phyloP scores from a whole-genome alignment of 2,888 invertebrate species.

The Cybosia mesomella region DNA sequence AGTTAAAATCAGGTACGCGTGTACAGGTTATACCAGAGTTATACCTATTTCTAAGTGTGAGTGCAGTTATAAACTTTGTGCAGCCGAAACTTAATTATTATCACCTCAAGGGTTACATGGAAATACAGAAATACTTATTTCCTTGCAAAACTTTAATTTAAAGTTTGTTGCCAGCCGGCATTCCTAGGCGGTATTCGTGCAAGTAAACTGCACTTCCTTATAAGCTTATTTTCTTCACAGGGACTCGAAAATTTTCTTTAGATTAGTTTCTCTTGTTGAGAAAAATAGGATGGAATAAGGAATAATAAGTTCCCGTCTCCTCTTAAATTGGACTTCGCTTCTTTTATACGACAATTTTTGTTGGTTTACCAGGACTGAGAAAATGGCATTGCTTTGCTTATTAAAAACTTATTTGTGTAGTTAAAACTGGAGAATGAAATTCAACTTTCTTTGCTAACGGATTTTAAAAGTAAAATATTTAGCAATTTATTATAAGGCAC shows the following conservation, averaged over 20 bases:
- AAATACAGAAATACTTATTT: constrained; percentile 72
- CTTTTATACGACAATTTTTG: constrained; percentile 70
- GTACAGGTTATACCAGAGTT: too few relatives aligned
- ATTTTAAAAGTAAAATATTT: constrained; percentile 39
- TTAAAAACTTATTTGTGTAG: constrained; percentile 66
- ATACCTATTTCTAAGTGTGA: not conserved
- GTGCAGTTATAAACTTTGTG: constrained; percentile 45
- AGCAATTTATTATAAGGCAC: constrained; percentile 28
- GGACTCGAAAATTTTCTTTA: constrained; percentile 86
- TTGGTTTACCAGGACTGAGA: constrained; percentile 54
- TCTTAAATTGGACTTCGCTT: constrained; percentile 79
- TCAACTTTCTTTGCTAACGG: constrained; percentile 49
- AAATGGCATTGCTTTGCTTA: constrained; percentile 66
- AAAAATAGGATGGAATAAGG: constrained; percentile 80
- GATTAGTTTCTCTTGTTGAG: constrained; percentile 86
- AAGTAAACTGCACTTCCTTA: constrained; percentile 84
- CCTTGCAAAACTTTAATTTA: constrained; percentile 81
- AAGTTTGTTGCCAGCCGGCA: constrained; percentile 79
- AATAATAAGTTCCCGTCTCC: constrained; percentile 82
- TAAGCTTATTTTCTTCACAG: constrained; percentile 84
- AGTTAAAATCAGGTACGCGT: too few relatives aligned
- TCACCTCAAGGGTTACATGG: constrained; percentile 50
- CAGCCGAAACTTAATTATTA: constrained; percentile 66
- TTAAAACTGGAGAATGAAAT: constrained; percentile 67
- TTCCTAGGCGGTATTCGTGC: constrained; percentile 78